These are phyloP conservation scores for Thinocorus orbignyianus DNA, from an alignment of 2,113 vertebrate genomes.

Conservation along the genomic window DNA sequence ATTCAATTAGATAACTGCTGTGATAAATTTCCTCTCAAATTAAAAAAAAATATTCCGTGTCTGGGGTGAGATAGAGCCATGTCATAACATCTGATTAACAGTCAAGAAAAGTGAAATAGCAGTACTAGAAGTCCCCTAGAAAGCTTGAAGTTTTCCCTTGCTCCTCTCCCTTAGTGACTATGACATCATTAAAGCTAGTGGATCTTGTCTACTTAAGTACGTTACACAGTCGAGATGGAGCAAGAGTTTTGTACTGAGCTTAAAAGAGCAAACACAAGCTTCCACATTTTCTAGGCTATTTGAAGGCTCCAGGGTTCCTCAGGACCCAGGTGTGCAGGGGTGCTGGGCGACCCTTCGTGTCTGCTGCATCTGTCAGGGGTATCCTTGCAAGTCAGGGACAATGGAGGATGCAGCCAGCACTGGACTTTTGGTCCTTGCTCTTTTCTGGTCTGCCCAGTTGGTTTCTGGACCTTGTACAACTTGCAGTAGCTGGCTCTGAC, in stretches of 20 bases:
- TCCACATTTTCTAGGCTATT: not conserved
- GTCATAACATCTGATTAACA: not conserved
- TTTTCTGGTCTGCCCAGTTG: fast-evolving
- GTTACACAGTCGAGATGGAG: not conserved
- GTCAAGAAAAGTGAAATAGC: not conserved
- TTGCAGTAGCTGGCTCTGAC: not conserved
- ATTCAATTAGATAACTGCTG: constrained; percentile 19
- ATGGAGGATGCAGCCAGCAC: fast-evolving
- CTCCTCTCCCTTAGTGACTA: not conserved
- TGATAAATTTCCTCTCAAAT: not conserved
- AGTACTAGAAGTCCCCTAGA: not conserved
- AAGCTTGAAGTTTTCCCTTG: not conserved
- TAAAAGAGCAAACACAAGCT: not conserved
- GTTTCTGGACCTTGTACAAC: fast-evolving
- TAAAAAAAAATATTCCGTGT: not conserved
- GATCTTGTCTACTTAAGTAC: not conserved
- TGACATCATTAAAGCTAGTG: not conserved
- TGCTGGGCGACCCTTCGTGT: fast-evolving
- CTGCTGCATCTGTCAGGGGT: not conserved
- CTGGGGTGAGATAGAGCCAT: not conserved
- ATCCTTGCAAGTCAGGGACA: not conserved
- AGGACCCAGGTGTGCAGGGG: not conserved
- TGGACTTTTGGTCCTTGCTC: not conserved
- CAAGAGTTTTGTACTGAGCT: not conserved
- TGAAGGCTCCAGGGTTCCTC: not conserved